Evolutionary conservation across 2,888 invertebrate species (phyloP), one percentile per base, ranked within the genome.

Genomic region (Tribolium freemani): DNA sequence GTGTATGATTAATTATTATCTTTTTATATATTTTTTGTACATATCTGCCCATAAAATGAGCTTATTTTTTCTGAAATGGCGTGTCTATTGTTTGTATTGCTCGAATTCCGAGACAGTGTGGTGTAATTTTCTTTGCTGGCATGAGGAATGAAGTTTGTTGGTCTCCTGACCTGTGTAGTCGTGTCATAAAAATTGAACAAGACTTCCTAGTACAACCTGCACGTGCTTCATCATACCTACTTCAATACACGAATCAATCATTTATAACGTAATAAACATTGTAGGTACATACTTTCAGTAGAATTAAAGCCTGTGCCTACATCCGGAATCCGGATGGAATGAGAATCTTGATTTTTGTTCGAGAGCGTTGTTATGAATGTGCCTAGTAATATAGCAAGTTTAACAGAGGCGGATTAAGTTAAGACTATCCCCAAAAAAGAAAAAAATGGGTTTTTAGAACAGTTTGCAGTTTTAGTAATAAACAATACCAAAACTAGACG

Each of bases 141-240:
- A 72, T 63, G 68, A 72, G 63, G 68, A 67, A 60, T 68, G 48
- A 69, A 56, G 72, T 72, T 68, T 53, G 68, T 45, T 63, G 63
- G 69, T 69, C 72, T 69, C 60, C 66, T 69, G 73, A 73, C 69
- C 73, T 58, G 70, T 67, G 64, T 63, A 61, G 51, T 58, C 60
- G 67, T 66, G 70, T 73, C 69, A 73, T 73, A 70, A 73, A 73
- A 73, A 73, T 70, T 70, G 30, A 60, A 69, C 56, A 73, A 61
- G 69, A 73, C 73, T 73, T 73, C 73, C 73, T 73, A 69, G 70
- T 72, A 73, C 66, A 64, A 66, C 60, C 57, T 73, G 70, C 73
- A 73, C 73, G 73, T 73, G 73, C 70, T 73, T 56, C 69, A 72
- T 72, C 69, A 66, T 70, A 66, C 50, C 64, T 38, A 66, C 73